phyloP scores from a whole-genome alignment of 2,113 vertebrate genomes.

The Corythaixoides concolor region DNA sequence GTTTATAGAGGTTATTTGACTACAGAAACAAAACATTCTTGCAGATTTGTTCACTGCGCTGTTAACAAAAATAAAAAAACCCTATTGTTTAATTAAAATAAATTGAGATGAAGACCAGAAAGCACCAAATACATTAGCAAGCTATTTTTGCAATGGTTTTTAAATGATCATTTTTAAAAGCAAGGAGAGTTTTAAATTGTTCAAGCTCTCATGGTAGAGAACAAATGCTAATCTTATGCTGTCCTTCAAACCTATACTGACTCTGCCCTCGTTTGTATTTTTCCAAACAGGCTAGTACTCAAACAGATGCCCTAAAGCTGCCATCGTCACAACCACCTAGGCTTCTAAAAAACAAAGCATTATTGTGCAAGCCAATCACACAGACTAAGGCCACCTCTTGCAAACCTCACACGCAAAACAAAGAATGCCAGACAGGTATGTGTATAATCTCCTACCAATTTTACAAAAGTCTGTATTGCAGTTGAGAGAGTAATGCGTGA shows the following conservation, averaged over 20 bases:
- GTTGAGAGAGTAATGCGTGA: background rate
- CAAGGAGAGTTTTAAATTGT: background rate
- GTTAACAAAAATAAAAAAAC: background rate
- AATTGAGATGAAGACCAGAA: background rate
- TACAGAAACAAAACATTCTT: background rate
- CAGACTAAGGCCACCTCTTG: slow-evolving; percentile 95
- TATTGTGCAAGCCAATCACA: slow-evolving; percentile 92
- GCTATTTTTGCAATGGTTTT: background rate
- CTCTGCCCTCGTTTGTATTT: background rate
- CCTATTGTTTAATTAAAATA: background rate
- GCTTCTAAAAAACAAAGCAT: slow-evolving; percentile 94
- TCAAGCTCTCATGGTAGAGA: background rate
- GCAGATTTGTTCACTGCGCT: background rate
- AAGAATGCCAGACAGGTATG: slow-evolving; percentile 90
- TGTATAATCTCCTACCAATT: background rate
- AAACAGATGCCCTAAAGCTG: slow-evolving; percentile 84
- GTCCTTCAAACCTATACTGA: background rate
- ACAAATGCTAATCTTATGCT: background rate
- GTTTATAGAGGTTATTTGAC: background rate
- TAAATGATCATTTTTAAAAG: background rate
- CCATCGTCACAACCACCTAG: slow-evolving; percentile 79
- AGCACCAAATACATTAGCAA: background rate
- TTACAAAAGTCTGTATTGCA: background rate
- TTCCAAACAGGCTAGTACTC: slow-evolving; percentile 81
- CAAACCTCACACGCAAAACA: slow-evolving; percentile 86